These are phyloP conservation scores for Gadopsis bispinosus DNA, from an alignment of 2,797 vertebrate species.

Conservation along the genomic window DNA sequence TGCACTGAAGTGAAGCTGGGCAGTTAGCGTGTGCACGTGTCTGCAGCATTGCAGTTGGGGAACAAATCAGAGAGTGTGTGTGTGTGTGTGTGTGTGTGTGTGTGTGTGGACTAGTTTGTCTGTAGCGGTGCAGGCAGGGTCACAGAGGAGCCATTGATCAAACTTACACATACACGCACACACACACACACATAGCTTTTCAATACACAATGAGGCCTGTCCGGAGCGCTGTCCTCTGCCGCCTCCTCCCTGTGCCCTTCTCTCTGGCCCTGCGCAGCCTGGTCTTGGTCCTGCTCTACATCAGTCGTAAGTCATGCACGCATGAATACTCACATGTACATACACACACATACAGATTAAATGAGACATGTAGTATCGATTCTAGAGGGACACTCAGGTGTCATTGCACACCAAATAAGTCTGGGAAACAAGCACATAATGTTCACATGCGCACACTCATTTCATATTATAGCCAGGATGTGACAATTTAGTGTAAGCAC, in stretches of 20 bases:
- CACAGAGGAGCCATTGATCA: conserved; percentile 82
- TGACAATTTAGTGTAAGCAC: neutral
- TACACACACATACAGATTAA: conserved; percentile 25
- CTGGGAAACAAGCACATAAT: conserved; percentile 19
- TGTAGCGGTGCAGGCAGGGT: conserved; percentile 64
- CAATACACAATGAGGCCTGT: conserved; percentile 85
- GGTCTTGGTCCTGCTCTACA: conserved; percentile 76
- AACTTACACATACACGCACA: conserved; percentile 23
- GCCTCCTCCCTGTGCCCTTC: conserved; percentile 70
- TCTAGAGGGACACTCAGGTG: conserved; percentile 40
- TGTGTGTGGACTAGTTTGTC: conserved; percentile 51
- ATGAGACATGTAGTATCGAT: conserved; percentile 47
- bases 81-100: conserved; percentile 27
- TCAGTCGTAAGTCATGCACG: conserved; percentile 75
- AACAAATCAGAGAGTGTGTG: conserved; percentile 41
- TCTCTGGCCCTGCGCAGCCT: conserved; percentile 69
- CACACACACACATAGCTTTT: conserved; percentile 41
- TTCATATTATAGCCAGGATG: conserved; percentile 16
- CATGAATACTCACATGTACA: conserved; percentile 33
- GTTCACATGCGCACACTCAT: conserved; percentile 24
- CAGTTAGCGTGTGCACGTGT: conserved; percentile 56
- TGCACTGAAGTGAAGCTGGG: conserved; percentile 47
- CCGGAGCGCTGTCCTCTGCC: conserved; percentile 76
- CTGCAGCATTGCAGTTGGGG: conserved; percentile 66
- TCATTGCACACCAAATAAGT: conserved; percentile 44